A percentile compares a stretch with the other conserved stretches of the same genome.
These are phyloP conservation scores for Gastrophysa polygoni DNA, from an alignment of 2,888 invertebrate species.

Conservation along the genomic window DNA sequence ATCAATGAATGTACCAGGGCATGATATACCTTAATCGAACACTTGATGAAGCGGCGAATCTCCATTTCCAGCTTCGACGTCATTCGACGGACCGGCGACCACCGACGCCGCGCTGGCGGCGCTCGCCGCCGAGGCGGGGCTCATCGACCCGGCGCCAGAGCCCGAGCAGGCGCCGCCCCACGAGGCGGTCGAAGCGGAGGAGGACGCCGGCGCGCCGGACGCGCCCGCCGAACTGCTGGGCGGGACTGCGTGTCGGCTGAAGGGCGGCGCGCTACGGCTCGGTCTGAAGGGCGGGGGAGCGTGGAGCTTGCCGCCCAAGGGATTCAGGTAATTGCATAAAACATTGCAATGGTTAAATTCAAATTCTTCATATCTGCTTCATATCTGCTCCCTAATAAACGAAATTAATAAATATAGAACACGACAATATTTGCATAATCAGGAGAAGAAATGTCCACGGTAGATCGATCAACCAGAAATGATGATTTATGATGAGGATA, in stretches of 20 bases:
- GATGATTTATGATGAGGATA: no score
- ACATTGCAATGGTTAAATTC: neutral
- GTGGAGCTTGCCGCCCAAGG: slow-evolving; percentile 36
- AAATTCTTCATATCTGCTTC: neutral
- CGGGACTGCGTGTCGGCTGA: slow-evolving; percentile 53
- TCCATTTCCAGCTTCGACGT: slow-evolving; percentile 56
- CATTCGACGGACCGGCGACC: slow-evolving; percentile 65
- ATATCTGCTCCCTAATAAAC: neutral
- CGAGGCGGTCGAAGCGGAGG: slow-evolving; percentile 37
- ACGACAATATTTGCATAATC: no score
- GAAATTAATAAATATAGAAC: no score
- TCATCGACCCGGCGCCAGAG: slow-evolving; percentile 61
- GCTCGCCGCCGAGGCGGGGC: slow-evolving; percentile 67
- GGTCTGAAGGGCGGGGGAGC: slow-evolving; percentile 41
- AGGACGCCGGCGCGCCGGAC: slow-evolving; percentile 23
- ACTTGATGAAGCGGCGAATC: no score
- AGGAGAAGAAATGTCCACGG: no score
- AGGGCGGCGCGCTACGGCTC: slow-evolving; percentile 50
- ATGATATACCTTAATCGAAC: no score
- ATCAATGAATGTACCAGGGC: no score
- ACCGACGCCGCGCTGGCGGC: slow-evolving; percentile 68
- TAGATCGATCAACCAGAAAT: no score
- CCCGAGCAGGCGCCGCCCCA: no score
- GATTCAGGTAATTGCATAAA: slow-evolving; percentile 34
- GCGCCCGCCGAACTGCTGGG: slow-evolving; percentile 48